Conservation (phyloP, 2,888 invertebrate genomes). For the Drosophila affinis region DNA sequence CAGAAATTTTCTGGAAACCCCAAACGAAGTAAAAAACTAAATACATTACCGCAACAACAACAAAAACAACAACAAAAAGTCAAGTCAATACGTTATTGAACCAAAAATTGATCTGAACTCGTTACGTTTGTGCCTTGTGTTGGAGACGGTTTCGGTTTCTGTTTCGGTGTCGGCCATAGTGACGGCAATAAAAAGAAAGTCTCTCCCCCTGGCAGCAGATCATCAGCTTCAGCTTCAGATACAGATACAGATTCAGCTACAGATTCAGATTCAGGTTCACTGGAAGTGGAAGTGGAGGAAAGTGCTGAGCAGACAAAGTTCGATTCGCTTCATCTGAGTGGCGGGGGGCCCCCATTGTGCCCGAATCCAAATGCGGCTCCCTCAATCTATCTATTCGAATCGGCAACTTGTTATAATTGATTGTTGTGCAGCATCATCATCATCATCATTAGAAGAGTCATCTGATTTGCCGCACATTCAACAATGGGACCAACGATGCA, state of each 20-base stretch:
- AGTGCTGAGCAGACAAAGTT: slow-evolving; percentile 54
- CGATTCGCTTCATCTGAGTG: slow-evolving; percentile 64
- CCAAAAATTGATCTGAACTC: slow-evolving; percentile 79
- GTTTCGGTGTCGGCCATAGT: slow-evolving; percentile 13
- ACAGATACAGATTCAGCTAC: slow-evolving; percentile 11
- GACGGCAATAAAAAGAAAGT: slow-evolving; percentile 75
- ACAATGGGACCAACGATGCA: slow-evolving; percentile 32
- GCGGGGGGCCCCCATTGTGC: slow-evolving; percentile 38
- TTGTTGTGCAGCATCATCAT: slow-evolving; percentile 74
- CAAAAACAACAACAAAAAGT: slow-evolving; percentile 53
- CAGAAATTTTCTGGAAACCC: slow-evolving; percentile 54
- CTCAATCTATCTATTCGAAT: slow-evolving; percentile 43
- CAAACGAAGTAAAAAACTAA: slow-evolving; percentile 36
- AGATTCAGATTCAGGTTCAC: slow-evolving; percentile 10
- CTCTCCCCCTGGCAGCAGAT: slow-evolving; percentile 67
- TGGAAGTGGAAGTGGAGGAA: slow-evolving; percentile 48
- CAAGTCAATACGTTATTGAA: slow-evolving; percentile 70
- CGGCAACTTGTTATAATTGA: slow-evolving; percentile 74
- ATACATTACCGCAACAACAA: slow-evolving; percentile 46
- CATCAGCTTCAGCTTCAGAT: slow-evolving; percentile 39
- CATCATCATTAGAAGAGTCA: slow-evolving; percentile 29
- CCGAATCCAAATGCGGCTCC: slow-evolving; percentile 9
- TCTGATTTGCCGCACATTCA: slow-evolving; percentile 42
- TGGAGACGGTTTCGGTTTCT: slow-evolving; percentile 58
- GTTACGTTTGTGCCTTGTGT: slow-evolving; percentile 68